Percentiles rank a stretch among this genome's conserved stretches.
Evolutionary conservation across 2,797 vertebrate species (phyloP).

Genomic region (Enteromius fasciolatus): DNA sequence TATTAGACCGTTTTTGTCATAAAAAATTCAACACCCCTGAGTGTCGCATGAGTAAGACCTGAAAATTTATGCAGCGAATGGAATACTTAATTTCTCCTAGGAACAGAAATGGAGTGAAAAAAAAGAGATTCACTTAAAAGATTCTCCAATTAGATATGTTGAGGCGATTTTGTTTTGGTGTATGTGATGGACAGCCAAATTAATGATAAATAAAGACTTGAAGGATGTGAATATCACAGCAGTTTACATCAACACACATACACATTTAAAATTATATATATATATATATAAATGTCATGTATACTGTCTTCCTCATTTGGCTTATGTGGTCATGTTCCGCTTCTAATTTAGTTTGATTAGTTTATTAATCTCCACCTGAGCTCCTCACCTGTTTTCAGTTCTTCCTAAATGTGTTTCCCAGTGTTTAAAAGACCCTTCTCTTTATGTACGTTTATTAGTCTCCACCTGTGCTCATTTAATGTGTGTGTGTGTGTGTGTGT

Average conservation of each 20-base stretch:
- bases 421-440: too few species aligned
- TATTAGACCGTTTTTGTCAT: slow-evolving; percentile 98
- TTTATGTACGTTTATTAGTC: too few species aligned
- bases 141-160: slow-evolving; percentile 82
- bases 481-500: too few species aligned
- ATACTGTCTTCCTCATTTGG: too few species aligned
- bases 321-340: too few species aligned
- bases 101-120: slow-evolving; percentile 86
- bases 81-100: slow-evolving; percentile 98
- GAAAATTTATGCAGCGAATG: slow-evolving; percentile 97
- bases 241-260: slow-evolving; percentile 49
- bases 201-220: slow-evolving; percentile 13
- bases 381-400: too few species aligned
- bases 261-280: neutral
- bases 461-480: too few species aligned
- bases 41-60: slow-evolving; percentile 94
- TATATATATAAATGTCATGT: too few species aligned
- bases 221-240: slow-evolving; percentile 64
- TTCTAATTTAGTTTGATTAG: too few species aligned
- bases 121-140: slow-evolving; percentile 88
- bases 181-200: slow-evolving; percentile 38
- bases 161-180: slow-evolving; percentile 76
- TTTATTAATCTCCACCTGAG: too few species aligned
- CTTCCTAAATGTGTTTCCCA: too few species aligned
- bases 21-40: slow-evolving; percentile 98